phyloP scores from a whole-genome alignment of 2,888 invertebrate species.

The Hydrotaea cyrtoneurina region DNA sequence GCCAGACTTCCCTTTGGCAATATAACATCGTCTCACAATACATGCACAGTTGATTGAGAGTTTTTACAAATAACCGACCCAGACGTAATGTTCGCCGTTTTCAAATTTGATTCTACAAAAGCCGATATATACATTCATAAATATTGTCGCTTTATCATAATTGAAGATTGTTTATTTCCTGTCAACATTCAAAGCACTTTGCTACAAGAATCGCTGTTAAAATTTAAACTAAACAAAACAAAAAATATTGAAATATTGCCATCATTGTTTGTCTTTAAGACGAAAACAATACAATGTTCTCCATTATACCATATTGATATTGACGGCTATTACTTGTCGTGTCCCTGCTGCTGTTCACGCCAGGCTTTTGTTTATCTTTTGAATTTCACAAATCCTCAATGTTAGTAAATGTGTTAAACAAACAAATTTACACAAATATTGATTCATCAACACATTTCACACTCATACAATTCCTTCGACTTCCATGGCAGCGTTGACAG shows the following conservation, averaged over 20 bases:
- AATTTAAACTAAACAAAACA: background rate
- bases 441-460: conserved; percentile 2
- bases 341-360: background rate
- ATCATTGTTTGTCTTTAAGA: background rate
- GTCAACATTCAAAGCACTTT: background rate
- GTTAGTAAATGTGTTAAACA: background rate
- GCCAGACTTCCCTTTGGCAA: too few species aligned
- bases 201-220: background rate
- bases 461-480: background rate
- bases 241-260: background rate
- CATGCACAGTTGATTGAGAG: too few species aligned
- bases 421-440: background rate
- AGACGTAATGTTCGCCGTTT: too few species aligned
- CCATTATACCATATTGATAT: background rate
- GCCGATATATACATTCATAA: too few species aligned
- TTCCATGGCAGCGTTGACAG: background rate
- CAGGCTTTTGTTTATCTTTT: background rate
- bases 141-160: background rate
- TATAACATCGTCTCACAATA: too few species aligned
- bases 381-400: background rate
- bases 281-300: background rate
- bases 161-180: background rate
- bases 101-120: too few species aligned
- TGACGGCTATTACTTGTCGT: too few species aligned
- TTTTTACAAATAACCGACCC: too few species aligned